Evolutionary conservation across 2,797 vertebrate genomes (phyloP), one percentile per base, ranked within the genome.

Genomic region (Pseudochaenichthys georgianus): DNA sequence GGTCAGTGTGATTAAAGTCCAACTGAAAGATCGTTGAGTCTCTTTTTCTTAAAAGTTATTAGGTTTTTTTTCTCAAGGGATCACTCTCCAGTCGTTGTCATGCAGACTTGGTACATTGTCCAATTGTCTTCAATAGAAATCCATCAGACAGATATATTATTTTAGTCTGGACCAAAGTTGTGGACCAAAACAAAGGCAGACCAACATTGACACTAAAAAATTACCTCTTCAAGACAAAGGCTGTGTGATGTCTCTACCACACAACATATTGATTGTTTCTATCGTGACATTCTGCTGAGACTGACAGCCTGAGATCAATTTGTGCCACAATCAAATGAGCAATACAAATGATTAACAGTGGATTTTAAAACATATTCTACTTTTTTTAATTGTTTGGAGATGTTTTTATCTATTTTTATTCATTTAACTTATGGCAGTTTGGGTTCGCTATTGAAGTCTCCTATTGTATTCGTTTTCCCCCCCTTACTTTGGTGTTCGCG

Each of bases 211-310:
- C 34, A 38, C 54, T 48, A 16, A 1, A 73, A 46, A 42, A 13
- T 31, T 12, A 23, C 43, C 45, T 67, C 80, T 73, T 75, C 76
- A 61, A 75, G 76, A 78, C 71, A 13, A 13, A 78, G 62, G 21
- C 28, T 50, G 19, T 38, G 13, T 51, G 34, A 71, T 77, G 42
- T 58, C 34, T 46, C 9, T 59, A 9, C 61, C 31, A 60, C 57
- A 63, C 45, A 54, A 21, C 13, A 57, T 64, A 73, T 71, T 64
- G 74, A 62, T 5, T 43, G 46, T 34, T 54, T 38, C 3, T 59
- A 45, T 65, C 16, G 6, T 23, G 17, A 46, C 57, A 10, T 70
- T 52, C 3, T 43, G 17, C 31, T 28, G 23, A 61, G 41, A 54
- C 41, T 21, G 45, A 65, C 5, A n/a, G 15, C 23, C 13, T 10